These are phyloP conservation scores for Zhengitettix transpicula DNA, from an alignment of 2,888 invertebrate genomes.

Conservation along the genomic window DNA sequence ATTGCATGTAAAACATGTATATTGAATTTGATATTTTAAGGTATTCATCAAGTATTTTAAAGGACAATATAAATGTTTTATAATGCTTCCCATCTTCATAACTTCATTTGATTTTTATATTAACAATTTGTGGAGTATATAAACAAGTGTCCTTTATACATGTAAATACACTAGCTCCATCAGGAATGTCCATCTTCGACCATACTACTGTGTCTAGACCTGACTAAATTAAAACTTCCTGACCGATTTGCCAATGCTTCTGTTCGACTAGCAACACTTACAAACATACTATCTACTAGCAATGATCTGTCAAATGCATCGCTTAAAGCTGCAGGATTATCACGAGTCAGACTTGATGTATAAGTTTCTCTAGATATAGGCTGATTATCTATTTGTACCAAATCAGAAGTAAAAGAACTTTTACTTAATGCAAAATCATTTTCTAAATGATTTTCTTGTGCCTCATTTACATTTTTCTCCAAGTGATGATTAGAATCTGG, in stretches of 20 bases:
- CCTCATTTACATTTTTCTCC: not conserved
- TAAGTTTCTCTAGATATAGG: not conserved
- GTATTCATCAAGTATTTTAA: no score
- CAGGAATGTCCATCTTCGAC: constrained; percentile 12
- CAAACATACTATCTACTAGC: constrained; percentile 12
- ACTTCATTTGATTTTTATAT: no score
- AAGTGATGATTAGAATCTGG: not conserved
- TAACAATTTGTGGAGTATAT: no score
- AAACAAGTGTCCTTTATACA: no score
- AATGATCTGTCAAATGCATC: constrained; percentile 1
- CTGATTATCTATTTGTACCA: not conserved
- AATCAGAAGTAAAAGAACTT: not conserved
- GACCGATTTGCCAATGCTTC: constrained; percentile 13
- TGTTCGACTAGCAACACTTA: constrained; percentile 13
- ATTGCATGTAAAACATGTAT: no score
- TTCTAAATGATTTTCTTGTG: not conserved
- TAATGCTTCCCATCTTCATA: no score
- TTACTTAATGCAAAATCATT: not conserved
- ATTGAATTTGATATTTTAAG: no score
- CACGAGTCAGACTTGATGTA: not conserved
- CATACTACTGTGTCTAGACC: constrained; percentile 11
- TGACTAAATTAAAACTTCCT: constrained; percentile 14
- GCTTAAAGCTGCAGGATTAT: not conserved
- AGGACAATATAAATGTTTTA: no score
- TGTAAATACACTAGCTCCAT: constrained; percentile 1